Conservation (phyloP, 2,888 invertebrate species). For the Epistrophella euchroma region DNA sequence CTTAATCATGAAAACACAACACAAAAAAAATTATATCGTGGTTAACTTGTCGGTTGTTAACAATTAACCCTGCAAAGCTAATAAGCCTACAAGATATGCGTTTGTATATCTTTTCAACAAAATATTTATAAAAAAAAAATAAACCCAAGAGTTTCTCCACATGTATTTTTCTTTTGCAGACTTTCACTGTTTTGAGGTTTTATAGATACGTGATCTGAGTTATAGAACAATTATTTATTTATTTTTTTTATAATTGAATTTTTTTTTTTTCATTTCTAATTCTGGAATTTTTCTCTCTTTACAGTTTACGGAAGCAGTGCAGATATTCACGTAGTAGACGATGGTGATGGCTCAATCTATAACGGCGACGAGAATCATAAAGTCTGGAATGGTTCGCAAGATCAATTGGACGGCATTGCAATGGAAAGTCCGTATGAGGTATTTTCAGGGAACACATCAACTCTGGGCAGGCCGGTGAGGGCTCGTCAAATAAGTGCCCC, state of each 20-base stretch:
- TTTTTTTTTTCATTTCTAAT: conserved; percentile 48
- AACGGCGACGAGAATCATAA: conserved; percentile 97
- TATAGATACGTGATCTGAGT: conserved; percentile 44
- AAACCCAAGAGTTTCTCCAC: conserved; percentile 50
- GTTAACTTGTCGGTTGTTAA: conserved; percentile 29
- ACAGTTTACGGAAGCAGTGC: conserved; percentile 84
- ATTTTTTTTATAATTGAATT: conserved; percentile 1
- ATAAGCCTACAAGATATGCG: conserved; percentile 40
- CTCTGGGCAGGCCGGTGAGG: conserved; percentile 87
- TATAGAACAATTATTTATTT: conserved; percentile 41
- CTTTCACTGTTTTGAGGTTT: conserved; percentile 67
- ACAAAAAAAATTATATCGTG: conserved; percentile 32
- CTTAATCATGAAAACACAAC: conserved; percentile 25
- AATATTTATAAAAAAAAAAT: conserved; percentile 7
- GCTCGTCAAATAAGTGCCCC: conserved; percentile 93
- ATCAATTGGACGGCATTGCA: conserved; percentile 88
- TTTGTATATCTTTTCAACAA: conserved; percentile 4
- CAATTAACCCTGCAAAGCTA: conserved; percentile 61
- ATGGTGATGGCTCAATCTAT: conserved; percentile 92
- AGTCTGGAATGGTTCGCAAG: conserved; percentile 93
- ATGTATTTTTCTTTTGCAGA: conserved; percentile 3
- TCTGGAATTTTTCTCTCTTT: conserved; percentile 72
- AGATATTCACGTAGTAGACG: conserved; percentile 84
- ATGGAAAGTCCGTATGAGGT: conserved; percentile 90
- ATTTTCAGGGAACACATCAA: conserved; percentile 85